These are phyloP conservation scores for Herpailurus yagouaroundi DNA, from an alignment of 2,113 vertebrate species.

Conservation along the genomic window DNA sequence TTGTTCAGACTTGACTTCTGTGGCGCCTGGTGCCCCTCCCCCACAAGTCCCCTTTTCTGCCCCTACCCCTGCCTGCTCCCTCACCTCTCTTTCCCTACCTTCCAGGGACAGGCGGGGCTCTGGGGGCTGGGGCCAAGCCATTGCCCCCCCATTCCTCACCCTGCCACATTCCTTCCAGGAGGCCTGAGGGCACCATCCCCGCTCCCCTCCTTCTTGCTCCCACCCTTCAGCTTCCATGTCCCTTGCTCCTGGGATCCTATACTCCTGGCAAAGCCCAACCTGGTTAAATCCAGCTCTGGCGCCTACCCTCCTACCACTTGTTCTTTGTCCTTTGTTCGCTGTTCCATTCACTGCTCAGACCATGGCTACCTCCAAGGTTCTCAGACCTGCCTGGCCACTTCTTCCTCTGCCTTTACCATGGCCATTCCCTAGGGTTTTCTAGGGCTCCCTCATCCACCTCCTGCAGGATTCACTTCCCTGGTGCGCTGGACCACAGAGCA, in stretches of 20 bases:
- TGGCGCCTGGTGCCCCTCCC: not conserved
- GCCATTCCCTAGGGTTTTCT: not conserved
- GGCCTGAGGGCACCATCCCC: not conserved
- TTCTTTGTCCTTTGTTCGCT: not conserved
- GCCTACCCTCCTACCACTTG: not conserved
- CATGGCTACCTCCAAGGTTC: not conserved
- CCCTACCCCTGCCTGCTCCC: not conserved
- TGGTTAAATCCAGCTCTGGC: not conserved
- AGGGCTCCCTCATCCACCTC: not conserved
- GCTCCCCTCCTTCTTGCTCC: not conserved
- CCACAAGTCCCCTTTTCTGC: not conserved
- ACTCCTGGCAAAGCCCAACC: not conserved
- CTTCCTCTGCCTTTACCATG: not conserved
- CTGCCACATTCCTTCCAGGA: conserved; percentile 28
- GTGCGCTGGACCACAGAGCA: not conserved
- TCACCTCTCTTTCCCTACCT: not conserved
- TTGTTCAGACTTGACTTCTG: conserved; percentile 69
- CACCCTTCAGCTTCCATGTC: not conserved
- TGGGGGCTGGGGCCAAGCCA: not conserved
- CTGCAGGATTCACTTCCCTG: not conserved
- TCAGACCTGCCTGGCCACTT: not conserved
- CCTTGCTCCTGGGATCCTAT: not conserved
- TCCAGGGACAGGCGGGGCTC: not conserved
- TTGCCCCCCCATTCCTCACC: not conserved
- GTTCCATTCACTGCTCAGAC: not conserved